A percentile compares a stretch with the other conserved stretches of the same genome.
These are phyloP conservation scores for Chiloscyllium plagiosum DNA, from an alignment of 2,113 vertebrate genomes.

Conservation along the genomic window DNA sequence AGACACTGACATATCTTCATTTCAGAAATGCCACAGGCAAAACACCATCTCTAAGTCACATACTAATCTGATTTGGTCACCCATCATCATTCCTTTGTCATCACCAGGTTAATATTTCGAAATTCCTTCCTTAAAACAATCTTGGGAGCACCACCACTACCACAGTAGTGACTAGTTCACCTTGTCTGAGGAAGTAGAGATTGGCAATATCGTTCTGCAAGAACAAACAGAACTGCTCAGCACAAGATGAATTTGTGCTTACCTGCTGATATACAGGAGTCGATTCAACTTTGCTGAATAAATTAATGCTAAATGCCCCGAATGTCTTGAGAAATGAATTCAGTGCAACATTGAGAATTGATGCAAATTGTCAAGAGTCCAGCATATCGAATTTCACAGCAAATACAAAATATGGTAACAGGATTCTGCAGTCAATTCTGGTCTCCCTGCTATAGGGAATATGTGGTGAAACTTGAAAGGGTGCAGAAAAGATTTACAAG, in stretches of 20 bases:
- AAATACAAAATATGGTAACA: neutral
- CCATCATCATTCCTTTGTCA: neutral
- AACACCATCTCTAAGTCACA: neutral
- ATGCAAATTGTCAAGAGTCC: neutral
- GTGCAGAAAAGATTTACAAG: too few relatives aligned
- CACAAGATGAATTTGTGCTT: neutral
- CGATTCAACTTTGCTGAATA: neutral
- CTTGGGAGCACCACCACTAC: neutral
- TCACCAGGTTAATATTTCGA: neutral
- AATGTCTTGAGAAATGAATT: neutral
- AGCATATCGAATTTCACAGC: neutral
- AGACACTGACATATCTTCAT: neutral
- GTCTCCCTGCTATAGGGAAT: too few relatives aligned
- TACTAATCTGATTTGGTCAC: neutral
- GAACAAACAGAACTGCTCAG: neutral
- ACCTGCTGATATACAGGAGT: neutral
- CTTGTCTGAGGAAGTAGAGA: neutral
- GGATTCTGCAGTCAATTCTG: neutral
- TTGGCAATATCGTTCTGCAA: neutral
- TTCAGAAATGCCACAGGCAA: neutral
- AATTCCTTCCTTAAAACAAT: neutral
- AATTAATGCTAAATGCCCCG: neutral
- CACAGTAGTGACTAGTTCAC: neutral
- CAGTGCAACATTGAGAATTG: neutral
- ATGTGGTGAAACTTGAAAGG: too few relatives aligned